Conservation (phyloP, 1,140 invertebrate genomes). For the Drosophila kurseongensis region DNA sequence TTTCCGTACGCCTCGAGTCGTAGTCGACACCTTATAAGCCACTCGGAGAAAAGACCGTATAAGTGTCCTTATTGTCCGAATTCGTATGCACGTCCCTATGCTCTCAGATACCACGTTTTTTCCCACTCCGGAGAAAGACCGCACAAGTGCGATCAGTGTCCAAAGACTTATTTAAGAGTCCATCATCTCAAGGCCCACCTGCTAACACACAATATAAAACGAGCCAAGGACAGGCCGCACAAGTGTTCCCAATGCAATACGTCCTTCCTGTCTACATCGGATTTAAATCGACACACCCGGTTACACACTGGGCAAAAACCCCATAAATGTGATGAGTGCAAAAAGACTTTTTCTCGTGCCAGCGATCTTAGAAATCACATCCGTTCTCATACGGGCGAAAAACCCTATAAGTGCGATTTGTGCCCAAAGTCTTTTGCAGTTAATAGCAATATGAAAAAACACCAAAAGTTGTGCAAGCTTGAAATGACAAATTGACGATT, state of each 20-base stretch:
- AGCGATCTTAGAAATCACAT: not conserved
- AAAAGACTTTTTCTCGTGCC: not conserved
- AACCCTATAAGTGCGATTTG: not conserved
- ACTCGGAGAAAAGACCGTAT: not conserved
- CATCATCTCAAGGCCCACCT: not conserved
- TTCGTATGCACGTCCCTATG: not conserved
- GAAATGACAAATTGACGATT: not conserved
- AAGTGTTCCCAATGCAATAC: not conserved
- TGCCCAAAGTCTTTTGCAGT: not conserved
- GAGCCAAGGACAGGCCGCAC: not conserved
- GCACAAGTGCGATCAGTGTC: not conserved
- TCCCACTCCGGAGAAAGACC: not conserved
- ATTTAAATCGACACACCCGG: not conserved
- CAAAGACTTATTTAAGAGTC: not conserved
- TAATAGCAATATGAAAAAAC: not conserved
- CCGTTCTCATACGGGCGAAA: not conserved
- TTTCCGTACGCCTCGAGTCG: not conserved
- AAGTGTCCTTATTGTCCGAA: conserved; percentile 1
- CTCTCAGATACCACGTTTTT: not conserved
- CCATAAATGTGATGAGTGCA: not conserved
- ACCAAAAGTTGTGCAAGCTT: not conserved
- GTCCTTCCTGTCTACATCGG: not conserved
- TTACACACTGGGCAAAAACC: not conserved
- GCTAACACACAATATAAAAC: not conserved
- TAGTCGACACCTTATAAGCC: not conserved